phyloP scores from a whole-genome alignment of 2,113 vertebrate species.

The Lipotes vexillifer region DNA sequence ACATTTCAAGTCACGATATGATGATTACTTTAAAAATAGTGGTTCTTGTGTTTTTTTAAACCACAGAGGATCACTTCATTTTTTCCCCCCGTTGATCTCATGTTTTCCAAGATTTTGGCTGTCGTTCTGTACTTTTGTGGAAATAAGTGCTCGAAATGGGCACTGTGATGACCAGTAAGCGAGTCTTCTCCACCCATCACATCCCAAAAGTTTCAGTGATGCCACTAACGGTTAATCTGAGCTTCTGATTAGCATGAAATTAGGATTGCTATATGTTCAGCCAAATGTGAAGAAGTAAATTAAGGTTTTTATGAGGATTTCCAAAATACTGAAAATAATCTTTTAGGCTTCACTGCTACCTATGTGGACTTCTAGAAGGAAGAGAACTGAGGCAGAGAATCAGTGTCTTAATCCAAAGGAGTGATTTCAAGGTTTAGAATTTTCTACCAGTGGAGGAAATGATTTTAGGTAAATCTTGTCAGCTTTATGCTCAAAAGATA shows the following conservation, averaged over 20 bases:
- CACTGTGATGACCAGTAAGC: neutral
- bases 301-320: neutral
- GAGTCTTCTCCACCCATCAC: neutral
- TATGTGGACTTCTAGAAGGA: neutral
- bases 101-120: neutral
- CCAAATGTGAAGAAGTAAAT: conserved; percentile 14
- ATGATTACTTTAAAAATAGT: neutral
- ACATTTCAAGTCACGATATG: neutral
- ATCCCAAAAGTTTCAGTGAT: neutral
- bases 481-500: neutral
- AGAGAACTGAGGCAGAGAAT: neutral
- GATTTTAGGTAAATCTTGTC: neutral
- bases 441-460: neutral
- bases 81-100: neutral
- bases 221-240: neutral
- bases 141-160: neutral
- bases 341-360: neutral
- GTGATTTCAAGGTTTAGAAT: neutral
- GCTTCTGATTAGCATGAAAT: neutral
- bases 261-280: neutral
- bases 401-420: conserved; percentile 8
- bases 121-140: neutral
- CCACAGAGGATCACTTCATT: neutral
- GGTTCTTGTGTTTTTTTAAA: neutral
- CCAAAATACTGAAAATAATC: neutral